Evolutionary conservation across 2,113 vertebrate genomes (phyloP).

Genomic region (Cacatua alba): DNA sequence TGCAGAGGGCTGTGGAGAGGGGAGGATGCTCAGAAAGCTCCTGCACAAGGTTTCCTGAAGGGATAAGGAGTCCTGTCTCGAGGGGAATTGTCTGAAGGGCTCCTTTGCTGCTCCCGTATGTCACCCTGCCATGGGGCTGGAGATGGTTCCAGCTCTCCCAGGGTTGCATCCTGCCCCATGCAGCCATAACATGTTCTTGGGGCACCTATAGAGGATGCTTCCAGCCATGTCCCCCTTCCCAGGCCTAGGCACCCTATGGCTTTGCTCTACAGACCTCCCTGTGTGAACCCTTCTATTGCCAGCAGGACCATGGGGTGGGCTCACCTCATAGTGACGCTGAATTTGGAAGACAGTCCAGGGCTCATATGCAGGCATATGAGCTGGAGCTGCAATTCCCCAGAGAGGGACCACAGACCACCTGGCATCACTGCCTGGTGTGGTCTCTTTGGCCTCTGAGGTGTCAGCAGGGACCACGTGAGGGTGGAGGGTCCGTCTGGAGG

Average conservation of each 20-base stretch:
- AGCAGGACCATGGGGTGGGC: not conserved
- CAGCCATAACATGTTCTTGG: not conserved
- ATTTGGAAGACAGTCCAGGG: not conserved
- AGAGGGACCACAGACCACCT: not conserved
- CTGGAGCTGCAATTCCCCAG: not conserved
- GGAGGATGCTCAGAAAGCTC: not conserved
- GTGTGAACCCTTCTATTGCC: not conserved
- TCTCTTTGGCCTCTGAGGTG: fast-evolving
- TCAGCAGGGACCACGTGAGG: fast-evolving
- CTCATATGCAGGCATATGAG: not conserved
- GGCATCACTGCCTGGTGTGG: fast-evolving
- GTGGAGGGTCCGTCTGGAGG: not conserved
- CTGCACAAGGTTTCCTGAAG: not conserved
- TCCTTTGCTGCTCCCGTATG: not conserved
- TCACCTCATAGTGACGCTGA: not conserved
- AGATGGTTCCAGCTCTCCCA: not conserved
- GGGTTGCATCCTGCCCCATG: not conserved
- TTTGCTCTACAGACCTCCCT: not conserved
- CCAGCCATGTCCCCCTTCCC: not conserved
- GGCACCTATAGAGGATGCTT: not conserved
- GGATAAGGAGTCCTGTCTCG: not conserved
- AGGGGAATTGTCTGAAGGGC: not conserved
- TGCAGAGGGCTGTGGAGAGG: not conserved
- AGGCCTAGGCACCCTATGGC: fast-evolving
- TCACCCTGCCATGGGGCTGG: fast-evolving